Conservation (phyloP, 2,113 vertebrate species). For the Aplodontia rufa region DNA sequence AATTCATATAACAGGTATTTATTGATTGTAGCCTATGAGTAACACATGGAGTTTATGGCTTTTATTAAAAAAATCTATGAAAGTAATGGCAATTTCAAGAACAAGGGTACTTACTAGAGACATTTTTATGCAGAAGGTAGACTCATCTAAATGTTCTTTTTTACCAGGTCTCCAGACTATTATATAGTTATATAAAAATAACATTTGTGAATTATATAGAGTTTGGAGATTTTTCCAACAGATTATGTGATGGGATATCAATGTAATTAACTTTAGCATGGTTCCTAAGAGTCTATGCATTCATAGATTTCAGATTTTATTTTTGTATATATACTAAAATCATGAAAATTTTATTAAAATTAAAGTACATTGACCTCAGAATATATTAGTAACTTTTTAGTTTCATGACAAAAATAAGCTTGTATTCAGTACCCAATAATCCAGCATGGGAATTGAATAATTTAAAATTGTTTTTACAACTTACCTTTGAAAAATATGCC, state of each 20-base stretch:
- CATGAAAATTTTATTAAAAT: not conserved
- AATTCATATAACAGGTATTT: conserved; percentile 8
- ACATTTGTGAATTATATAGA: not conserved
- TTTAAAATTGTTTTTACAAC: not conserved
- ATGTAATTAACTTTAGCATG: not conserved
- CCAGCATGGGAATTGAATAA: not conserved
- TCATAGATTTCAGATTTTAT: not conserved
- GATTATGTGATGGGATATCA: not conserved
- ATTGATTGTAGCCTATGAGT: not conserved
- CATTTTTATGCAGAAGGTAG: conserved; percentile 30
- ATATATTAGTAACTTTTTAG: not conserved
- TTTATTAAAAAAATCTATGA: conserved; percentile 47
- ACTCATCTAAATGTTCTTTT: not conserved
- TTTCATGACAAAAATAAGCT: not conserved
- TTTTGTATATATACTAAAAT: conserved; percentile 14
- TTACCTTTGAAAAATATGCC: not conserved
- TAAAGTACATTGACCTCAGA: not conserved
- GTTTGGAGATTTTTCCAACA: conserved; percentile 33
- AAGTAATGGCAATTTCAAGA: conserved; percentile 14
- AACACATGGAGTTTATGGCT: not conserved
- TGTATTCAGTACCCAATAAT: not conserved
- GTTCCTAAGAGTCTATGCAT: not conserved
- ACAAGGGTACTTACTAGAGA: not conserved
- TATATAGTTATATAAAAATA: conserved; percentile 31
- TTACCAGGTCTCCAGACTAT: not conserved